Conservation (phyloP, 1,140 invertebrate genomes). For the Lamellibrachia luymesi region DNA sequence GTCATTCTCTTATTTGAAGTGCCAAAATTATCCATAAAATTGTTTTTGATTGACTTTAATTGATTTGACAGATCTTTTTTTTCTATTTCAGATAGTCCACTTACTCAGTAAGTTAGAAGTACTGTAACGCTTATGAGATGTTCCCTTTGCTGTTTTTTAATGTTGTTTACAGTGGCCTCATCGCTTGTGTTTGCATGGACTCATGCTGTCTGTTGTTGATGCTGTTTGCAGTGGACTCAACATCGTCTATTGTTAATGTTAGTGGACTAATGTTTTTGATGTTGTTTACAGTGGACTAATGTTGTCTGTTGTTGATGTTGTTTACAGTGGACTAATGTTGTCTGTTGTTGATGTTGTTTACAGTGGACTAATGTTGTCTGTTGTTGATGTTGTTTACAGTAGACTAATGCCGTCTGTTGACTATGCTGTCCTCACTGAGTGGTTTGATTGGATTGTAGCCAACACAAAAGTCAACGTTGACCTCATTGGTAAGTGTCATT, state of each 20-base stretch:
- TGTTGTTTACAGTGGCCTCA: not conserved
- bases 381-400: constrained; percentile 70
- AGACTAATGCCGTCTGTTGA: constrained; percentile 63
- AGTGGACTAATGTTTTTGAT: not conserved
- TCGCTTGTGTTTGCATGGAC: not conserved
- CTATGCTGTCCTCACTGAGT: constrained; percentile 76
- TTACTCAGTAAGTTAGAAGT: too few relatives aligned
- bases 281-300: not conserved
- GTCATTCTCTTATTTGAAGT: too few relatives aligned
- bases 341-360: constrained; percentile 22
- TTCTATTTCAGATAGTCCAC: too few relatives aligned
- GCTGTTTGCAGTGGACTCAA: too few relatives aligned
- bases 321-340: constrained; percentile 10
- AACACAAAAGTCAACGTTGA: constrained; percentile 71
- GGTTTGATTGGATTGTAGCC: constrained; percentile 78
- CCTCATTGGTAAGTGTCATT: constrained; percentile 71
- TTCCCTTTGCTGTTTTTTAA: not conserved
- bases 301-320: not conserved
- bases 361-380: constrained; percentile 60
- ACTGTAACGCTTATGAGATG: too few relatives aligned
- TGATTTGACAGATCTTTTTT: too few relatives aligned
- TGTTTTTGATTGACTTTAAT: too few relatives aligned
- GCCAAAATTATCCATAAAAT: too few relatives aligned
- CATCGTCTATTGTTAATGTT: too few relatives aligned
- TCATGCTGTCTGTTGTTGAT: not conserved